Evolutionary conservation across 2,888 invertebrate genomes (phyloP), one percentile per base, ranked within the genome.

Genomic region (Oxytorus armatus): DNA sequence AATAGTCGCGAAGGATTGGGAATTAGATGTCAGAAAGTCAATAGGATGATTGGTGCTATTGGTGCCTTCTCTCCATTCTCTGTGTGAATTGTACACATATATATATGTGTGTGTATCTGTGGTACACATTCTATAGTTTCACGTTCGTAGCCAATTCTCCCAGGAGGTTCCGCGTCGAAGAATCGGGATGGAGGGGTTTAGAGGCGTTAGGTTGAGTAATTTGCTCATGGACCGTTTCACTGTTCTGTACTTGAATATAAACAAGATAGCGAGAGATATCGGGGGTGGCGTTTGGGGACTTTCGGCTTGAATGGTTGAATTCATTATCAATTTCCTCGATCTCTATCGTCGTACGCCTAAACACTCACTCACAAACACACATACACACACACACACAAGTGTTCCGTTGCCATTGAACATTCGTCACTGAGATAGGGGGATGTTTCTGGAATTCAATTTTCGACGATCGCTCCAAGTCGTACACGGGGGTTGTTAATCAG

Each of bases 21-120:
- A 75, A 79, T 76, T 55, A 59, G 72, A 79, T 66, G 76, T 79
- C 79, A 72, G 42, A 33, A 75, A 75, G 75, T 79, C 70, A 39
- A 42, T 72, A 63, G 65, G 23, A 53, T 23, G 49, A 79, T 70
- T 57, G 70, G 70, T 59, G n/a, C n/a, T n/a, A n/a, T n/a, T n/a
- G n/a, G n/a, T n/a, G n/a, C 25, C 29, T 53, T 57, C 57, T 5
- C 47, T 18, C 18, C 61, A 39, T 25, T 36, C 25, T 55, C 23
- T 18, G 18, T 47, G 29, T 49, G 18, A 47, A 47, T 29, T n/a
- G n/a, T n/a, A n/a, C n/a, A n/a, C 44, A 44, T 61, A 10, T 14
- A 25, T 8, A 4, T 4, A 5, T 3, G 3, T 29, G 29, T 36
- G 8, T 36, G 10, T 36, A 8, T 5, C 10, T 8, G 23, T 25